phyloP scores from a whole-genome alignment of 2,888 invertebrate genomes.

The Listrodromus nycthemerus region DNA sequence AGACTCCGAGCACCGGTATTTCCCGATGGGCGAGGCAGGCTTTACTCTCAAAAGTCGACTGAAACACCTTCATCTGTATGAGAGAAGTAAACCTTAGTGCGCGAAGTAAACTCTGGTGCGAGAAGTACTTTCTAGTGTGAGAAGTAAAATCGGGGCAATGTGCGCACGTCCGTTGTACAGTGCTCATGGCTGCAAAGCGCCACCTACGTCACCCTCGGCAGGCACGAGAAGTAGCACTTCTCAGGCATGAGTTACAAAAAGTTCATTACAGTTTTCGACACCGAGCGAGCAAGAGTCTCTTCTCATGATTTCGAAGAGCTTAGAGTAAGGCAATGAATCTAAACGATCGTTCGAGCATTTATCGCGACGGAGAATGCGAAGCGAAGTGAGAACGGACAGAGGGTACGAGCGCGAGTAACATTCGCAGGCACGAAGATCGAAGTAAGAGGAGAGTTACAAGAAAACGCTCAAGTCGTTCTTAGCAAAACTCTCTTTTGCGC shows the following conservation, averaged over 20 bases:
- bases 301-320: too few species aligned
- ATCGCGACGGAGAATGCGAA: conserved; percentile 15
- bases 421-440: conserved; percentile 44
- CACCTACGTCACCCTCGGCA: too few species aligned
- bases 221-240: too few species aligned
- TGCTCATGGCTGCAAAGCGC: too few species aligned
- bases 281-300: too few species aligned
- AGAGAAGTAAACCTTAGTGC: not conserved
- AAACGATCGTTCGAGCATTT: conserved; percentile 5
- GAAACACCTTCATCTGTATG: conserved; percentile 20
- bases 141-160: too few species aligned
- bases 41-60: not conserved
- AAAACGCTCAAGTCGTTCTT: conserved; percentile 33
- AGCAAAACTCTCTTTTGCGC: conserved; percentile 44
- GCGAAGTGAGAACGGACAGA: conserved; percentile 52
- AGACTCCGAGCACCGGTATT: conserved; percentile 1
- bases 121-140: too few species aligned
- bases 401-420: conserved; percentile 35
- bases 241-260: too few species aligned
- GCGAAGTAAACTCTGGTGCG: too few species aligned
- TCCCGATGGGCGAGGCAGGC: not conserved
- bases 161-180: too few species aligned
- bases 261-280: too few species aligned
- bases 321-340: conserved; percentile 31
- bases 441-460: conserved; percentile 35